These are phyloP conservation scores for Melieria omissa DNA, from an alignment of 2,888 invertebrate species.

Conservation along the genomic window DNA sequence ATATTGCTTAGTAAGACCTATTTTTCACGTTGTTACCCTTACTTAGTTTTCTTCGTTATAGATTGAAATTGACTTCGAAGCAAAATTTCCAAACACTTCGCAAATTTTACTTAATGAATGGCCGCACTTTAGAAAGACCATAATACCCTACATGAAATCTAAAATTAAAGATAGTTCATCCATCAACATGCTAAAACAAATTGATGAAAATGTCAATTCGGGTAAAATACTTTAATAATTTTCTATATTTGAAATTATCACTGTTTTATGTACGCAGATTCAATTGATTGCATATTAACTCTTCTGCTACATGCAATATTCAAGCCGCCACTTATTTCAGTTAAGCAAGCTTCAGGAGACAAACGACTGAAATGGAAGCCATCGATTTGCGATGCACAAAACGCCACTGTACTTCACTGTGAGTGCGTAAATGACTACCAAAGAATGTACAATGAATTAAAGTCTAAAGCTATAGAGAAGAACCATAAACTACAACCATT, in stretches of 20 bases:
- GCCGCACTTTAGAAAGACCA: neutral
- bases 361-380: conserved; percentile 37
- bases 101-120: conserved; percentile 7
- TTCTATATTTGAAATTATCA: neutral
- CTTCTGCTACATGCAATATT: conserved; percentile 31
- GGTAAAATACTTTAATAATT: neutral
- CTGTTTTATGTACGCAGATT: conserved; percentile 22
- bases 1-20: conserved; percentile 7
- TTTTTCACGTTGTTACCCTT: neutral
- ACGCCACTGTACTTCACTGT: conserved; percentile 34
- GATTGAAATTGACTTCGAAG: conserved; percentile 14
- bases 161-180: conserved; percentile 13
- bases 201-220: neutral
- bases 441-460: conserved; percentile 19
- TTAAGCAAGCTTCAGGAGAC: neutral
- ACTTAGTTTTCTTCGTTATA: conserved; percentile 5
- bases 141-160: conserved; percentile 16
- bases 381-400: conserved; percentile 37
- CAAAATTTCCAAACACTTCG: neutral
- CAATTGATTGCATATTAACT: conserved; percentile 23
- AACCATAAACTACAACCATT: conserved; percentile 14
- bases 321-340: conserved; percentile 32
- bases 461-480: conserved; percentile 11
- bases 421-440: conserved; percentile 21
- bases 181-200: neutral